Evolutionary conservation across 2,113 vertebrate species (phyloP).

Genomic region (Stigmatopora nigra): DNA sequence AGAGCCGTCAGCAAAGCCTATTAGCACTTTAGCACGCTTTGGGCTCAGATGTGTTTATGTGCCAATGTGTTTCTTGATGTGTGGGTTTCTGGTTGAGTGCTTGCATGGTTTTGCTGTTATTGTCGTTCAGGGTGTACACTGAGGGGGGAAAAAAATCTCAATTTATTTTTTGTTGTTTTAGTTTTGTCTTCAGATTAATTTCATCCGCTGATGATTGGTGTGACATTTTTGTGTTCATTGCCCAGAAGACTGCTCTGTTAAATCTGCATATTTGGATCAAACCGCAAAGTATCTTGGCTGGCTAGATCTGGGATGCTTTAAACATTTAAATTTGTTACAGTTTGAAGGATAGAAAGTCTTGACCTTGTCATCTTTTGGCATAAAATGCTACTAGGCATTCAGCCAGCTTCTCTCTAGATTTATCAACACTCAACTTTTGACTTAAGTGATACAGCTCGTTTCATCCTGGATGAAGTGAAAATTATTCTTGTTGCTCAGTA

Average conservation of each 20-base stretch:
- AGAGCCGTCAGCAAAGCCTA: slow-evolving; percentile 39
- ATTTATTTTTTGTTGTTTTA: slow-evolving; percentile 5
- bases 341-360: slow-evolving; percentile 3
- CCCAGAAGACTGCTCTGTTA: slow-evolving; percentile 7
- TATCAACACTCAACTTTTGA: slow-evolving; percentile 4
- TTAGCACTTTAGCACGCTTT: slow-evolving; percentile 21
- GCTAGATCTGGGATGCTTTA: neutral
- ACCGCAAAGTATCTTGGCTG: neutral
- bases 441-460: slow-evolving; percentile 18
- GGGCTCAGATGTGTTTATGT: slow-evolving; percentile 5
- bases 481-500: slow-evolving; percentile 11
- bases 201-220: slow-evolving; percentile 3
- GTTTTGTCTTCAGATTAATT: neutral
- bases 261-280: slow-evolving; percentile 14
- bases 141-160: neutral
- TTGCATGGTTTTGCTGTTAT: slow-evolving; percentile 9
- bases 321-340: slow-evolving; percentile 2
- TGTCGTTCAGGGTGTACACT: neutral
- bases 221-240: slow-evolving; percentile 17
- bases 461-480: slow-evolving; percentile 14
- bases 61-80: slow-evolving; percentile 4
- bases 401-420: slow-evolving; percentile 1
- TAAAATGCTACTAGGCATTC: slow-evolving; percentile 8
- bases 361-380: slow-evolving; percentile 9
- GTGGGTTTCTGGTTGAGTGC: slow-evolving; percentile 1